Conservation (phyloP, 2,888 invertebrate genomes). For the Leptinotarsa juncta region DNA sequence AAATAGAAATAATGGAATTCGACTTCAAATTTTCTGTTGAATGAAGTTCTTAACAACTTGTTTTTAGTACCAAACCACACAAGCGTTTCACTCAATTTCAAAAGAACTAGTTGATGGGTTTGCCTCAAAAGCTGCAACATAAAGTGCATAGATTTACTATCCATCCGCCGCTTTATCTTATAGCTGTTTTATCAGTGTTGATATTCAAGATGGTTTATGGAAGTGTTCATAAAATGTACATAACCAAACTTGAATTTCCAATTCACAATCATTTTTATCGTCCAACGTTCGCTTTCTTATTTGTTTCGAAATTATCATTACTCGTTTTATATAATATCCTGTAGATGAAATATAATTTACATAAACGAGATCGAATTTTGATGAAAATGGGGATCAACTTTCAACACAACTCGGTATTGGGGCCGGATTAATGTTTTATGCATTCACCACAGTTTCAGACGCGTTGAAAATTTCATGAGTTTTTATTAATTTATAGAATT, state of each 20-base stretch:
- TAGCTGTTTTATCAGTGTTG: background rate
- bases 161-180: background rate
- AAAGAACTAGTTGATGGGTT: background rate
- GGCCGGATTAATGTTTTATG: no score
- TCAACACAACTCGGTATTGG: no score
- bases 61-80: no score
- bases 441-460: no score
- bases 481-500: no score
- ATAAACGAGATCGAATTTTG: no score
- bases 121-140: background rate
- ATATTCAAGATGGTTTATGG: background rate
- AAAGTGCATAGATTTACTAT: background rate
- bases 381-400: no score
- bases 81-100: no score
- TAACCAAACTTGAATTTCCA: slow-evolving; percentile 2
- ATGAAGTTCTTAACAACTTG: no score
- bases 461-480: no score
- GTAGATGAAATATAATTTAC: background rate
- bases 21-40: no score
- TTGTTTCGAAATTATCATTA: background rate
- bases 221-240: slow-evolving; percentile 14
- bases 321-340: background rate
- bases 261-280: slow-evolving; percentile 2
- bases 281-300: background rate
- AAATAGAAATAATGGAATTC: no score